A percentile compares a stretch with the other conserved stretches of the same genome.
Evolutionary conservation across 2,888 invertebrate genomes (phyloP).

Genomic region (Ptychoptera contaminata): DNA sequence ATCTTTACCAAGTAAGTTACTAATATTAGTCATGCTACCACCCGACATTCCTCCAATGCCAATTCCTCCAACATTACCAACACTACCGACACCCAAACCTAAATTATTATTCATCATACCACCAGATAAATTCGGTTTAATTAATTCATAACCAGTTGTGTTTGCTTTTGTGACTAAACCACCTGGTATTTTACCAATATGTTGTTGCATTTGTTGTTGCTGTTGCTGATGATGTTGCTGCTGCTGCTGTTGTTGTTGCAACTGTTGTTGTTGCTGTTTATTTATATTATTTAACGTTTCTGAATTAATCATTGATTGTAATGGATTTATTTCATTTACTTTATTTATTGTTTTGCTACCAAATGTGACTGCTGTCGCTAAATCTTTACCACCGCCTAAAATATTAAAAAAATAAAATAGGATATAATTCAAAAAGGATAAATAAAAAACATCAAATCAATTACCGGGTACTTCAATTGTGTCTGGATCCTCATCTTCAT

Average conservation of each 20-base stretch:
- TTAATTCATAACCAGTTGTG: slow-evolving; percentile 39
- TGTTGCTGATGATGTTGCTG: too few species aligned
- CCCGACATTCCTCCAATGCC: background rate
- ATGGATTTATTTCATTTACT: slow-evolving; percentile 26
- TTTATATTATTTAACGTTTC: slow-evolving; percentile 2
- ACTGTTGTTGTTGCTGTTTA: background rate
- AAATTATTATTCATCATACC: slow-evolving; percentile 4
- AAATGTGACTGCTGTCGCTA: slow-evolving; percentile 62
- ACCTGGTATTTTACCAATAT: slow-evolving; percentile 23
- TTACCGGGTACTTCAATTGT: slow-evolving; percentile 81
- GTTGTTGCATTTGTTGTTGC: background rate
- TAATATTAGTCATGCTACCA: background rate
- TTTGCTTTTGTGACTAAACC: slow-evolving; percentile 34
- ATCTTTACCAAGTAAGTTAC: background rate
- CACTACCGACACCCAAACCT: slow-evolving; percentile 8
- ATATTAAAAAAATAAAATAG: slow-evolving; percentile 13
- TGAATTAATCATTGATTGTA: slow-evolving; percentile 10
- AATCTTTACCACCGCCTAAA: slow-evolving; percentile 69
- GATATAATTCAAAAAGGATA: slow-evolving; percentile 7
- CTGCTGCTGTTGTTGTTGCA: background rate
- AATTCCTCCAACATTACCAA: slow-evolving; percentile 9
- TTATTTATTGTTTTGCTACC: slow-evolving; percentile 31
- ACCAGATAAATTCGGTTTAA: slow-evolving; percentile 20
- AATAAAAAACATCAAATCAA: slow-evolving; percentile 11
- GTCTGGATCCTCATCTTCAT: slow-evolving; percentile 81